Conservation (phyloP, 2,888 invertebrate species). For the Pyrocoelia pectoralis region DNA sequence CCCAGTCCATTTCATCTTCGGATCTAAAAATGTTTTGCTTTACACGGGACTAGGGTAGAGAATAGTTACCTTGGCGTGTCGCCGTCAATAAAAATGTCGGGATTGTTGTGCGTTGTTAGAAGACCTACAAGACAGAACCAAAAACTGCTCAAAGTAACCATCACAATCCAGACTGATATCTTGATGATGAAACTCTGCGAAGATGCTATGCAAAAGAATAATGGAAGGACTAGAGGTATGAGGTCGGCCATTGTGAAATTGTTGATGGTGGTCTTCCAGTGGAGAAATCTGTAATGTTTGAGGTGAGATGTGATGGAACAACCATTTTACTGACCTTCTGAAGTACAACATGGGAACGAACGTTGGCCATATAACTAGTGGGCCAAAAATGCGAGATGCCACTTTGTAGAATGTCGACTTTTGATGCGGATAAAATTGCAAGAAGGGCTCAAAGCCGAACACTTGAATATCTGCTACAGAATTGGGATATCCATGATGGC, state of each 20-base stretch:
- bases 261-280: not conserved
- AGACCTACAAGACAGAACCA: conserved; percentile 71
- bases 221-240: conserved; percentile 58
- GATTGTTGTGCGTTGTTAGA: conserved; percentile 83
- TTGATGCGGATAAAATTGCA: conserved; percentile 70
- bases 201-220: conserved; percentile 58
- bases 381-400: conserved; percentile 60
- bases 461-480: conserved; percentile 78
- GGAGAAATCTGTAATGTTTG: conserved; percentile 7
- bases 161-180: conserved; percentile 68
- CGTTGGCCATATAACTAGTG: conserved; percentile 48
- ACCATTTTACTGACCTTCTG: not conserved
- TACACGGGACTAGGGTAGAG: conserved; percentile 6
- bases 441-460: conserved; percentile 71
- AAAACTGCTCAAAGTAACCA: conserved; percentile 67
- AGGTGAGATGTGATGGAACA: not conserved
- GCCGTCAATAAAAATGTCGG: conserved; percentile 81
- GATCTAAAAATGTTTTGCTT: conserved; percentile 54
- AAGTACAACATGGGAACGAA: not conserved
- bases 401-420: conserved; percentile 63
- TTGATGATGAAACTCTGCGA: conserved; percentile 52
- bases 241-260: conserved; percentile 51
- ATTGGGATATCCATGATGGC: conserved; percentile 83
- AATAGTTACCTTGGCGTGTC: conserved; percentile 69
- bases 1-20: conserved; percentile 72